Evolutionary conservation across 2,888 invertebrate genomes (phyloP).

Genomic region (Punctoribates punctum): DNA sequence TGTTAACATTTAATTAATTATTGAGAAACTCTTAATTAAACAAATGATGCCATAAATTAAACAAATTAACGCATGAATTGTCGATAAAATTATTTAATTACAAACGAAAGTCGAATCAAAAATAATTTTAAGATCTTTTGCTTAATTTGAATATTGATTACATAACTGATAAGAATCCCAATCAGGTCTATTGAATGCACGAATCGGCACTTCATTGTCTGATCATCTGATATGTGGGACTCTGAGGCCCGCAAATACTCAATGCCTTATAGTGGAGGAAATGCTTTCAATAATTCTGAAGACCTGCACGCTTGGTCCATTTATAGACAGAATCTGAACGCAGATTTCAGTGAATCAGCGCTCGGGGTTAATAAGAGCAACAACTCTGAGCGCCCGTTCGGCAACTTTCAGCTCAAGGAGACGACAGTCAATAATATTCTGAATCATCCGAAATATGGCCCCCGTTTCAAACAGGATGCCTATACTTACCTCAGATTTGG

Average conservation of each 20-base stretch:
- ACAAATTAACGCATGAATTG: too few relatives aligned
- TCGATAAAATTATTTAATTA: too few relatives aligned
- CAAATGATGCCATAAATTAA: too few relatives aligned
- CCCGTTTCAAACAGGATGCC: constrained; percentile 70
- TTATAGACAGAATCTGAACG: constrained; percentile 81
- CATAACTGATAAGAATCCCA: too few relatives aligned
- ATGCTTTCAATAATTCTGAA: constrained; percentile 57
- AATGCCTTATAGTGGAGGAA: constrained; percentile 29
- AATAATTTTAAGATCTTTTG: too few relatives aligned
- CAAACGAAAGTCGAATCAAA: too few relatives aligned
- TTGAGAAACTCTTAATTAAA: too few relatives aligned
- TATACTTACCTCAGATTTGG: constrained; percentile 92
- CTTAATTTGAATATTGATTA: too few relatives aligned
- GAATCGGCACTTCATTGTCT: neutral
- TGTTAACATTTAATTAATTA: too few relatives aligned
- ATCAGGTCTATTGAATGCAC: neutral
- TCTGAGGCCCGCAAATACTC: constrained; percentile 40
- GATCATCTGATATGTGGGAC: constrained; percentile 38
- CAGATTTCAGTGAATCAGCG: constrained; percentile 91
- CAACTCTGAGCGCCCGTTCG: constrained; percentile 53
- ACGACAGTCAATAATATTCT: constrained; percentile 88
- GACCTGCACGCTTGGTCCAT: constrained; percentile 95
- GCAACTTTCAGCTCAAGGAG: constrained; percentile 87
- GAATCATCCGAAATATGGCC: constrained; percentile 79
- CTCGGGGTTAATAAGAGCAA: constrained; percentile 59